These are phyloP conservation scores for Hermodice carunculata DNA, from an alignment of 2,888 invertebrate genomes.

Conservation along the genomic window DNA sequence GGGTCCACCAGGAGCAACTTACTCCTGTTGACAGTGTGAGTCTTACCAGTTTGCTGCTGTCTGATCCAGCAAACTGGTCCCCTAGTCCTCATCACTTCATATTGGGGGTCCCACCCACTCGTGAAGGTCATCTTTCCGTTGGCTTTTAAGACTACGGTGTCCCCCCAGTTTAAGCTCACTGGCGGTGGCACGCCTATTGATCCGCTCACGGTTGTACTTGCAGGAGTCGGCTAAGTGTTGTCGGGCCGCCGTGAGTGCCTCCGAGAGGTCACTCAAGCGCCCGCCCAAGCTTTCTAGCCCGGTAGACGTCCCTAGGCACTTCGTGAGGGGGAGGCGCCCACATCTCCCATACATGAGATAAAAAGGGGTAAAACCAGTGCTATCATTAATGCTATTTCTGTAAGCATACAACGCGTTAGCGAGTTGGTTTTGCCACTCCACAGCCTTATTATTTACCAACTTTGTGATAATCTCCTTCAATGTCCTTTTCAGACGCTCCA, in stretches of 20 bases:
- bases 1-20: conserved; percentile 5
- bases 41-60: conserved; percentile 9
- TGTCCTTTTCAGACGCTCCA: too few species aligned
- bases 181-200: not conserved
- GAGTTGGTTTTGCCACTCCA: too few species aligned
- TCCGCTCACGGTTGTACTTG: not conserved
- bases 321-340: not conserved
- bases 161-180: not conserved
- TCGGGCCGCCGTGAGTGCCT: not conserved
- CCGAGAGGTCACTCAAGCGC: not conserved
- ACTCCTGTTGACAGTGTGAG: not conserved
- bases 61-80: not conserved
- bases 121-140: conserved; percentile 3
- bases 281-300: too few species aligned
- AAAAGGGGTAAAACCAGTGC: not conserved
- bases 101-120: conserved; percentile 10
- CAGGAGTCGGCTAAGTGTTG: not conserved
- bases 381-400: not conserved
- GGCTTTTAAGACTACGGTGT: conserved; percentile 7
- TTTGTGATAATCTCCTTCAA: too few species aligned
- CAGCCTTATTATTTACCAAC: too few species aligned
- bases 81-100: not conserved
- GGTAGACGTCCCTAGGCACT: too few species aligned
- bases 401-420: not conserved
- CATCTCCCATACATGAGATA: not conserved